Evolutionary conservation across 2,113 vertebrate species (phyloP).

Genomic region (Apaloderma vittatum): DNA sequence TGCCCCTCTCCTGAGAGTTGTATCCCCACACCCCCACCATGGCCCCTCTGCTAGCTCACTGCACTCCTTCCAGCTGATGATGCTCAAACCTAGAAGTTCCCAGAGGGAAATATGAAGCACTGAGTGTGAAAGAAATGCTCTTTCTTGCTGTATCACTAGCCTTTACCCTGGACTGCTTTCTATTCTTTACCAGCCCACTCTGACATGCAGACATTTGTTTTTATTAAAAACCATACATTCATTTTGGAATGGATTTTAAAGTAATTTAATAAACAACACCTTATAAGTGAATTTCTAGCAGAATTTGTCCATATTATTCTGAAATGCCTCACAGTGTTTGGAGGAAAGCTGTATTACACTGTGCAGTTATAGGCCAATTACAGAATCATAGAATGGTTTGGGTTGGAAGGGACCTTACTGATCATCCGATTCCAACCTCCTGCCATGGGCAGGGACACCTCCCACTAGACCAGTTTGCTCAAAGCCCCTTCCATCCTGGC

Average conservation of each 20-base stretch:
- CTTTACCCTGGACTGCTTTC: neutral
- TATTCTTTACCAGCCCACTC: neutral
- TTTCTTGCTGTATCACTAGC: neutral
- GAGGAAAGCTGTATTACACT: neutral
- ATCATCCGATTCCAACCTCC: too few relatives aligned
- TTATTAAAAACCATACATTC: neutral
- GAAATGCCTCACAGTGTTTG: neutral
- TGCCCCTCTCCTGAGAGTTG: neutral
- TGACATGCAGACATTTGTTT: neutral
- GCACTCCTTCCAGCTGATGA: neutral
- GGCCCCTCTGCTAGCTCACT: neutral
- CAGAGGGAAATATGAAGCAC: neutral
- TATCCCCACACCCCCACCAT: rapidly evolving
- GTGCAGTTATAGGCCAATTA: neutral
- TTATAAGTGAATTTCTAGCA: neutral
- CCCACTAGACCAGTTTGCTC: too few relatives aligned
- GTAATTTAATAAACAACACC: neutral
- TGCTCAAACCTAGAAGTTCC: neutral
- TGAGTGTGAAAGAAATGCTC: neutral
- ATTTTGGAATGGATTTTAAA: neutral
- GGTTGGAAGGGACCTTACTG: too few relatives aligned
- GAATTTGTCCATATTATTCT: neutral
- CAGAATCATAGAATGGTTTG: too few relatives aligned
- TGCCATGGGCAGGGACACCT: too few relatives aligned
- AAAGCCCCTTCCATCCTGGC: too few relatives aligned